Evolutionary conservation across 1,140 invertebrate species (phyloP), one percentile per base, ranked within the genome.

Genomic region (Kradibia gibbosae): DNA sequence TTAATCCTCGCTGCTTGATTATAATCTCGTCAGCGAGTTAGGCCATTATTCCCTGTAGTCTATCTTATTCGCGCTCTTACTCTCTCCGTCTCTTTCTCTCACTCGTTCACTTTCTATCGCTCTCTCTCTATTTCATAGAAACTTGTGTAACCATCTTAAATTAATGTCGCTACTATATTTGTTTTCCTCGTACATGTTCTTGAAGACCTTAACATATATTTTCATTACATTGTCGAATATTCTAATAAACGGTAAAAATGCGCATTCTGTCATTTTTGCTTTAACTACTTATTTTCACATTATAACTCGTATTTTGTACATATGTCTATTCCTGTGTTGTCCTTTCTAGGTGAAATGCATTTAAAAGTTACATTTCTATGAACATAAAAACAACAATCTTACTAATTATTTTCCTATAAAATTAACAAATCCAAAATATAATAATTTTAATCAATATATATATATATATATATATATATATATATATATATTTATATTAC

Each of bases 11-110:
- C 85, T 87, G 87, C 86, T 87, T 90, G 89, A 91, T 90, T 90
- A 91, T 91, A 90, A 91, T 90, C 90, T 90, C 89, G 88, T 90
- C 89, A 90, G 86, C 89, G 89, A 90, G 89, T 90, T 90, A 90
- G 87, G 86, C 84, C 86, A 80, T 87, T 86, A 86, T 85, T 81
- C 85, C 76, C 28, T 60, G 72, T 31, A 74, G 80, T 78, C 57
- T 31, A 42, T 39, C 45, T 50, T 78, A 48, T 60, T 7, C 28
- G 4, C 57, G 4, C n/a, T n/a, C n/a, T n/a, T n/a, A n/a, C n/a
- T 39, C 3, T 74, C 71, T 36, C 48, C 36, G 48, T 20, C 31
- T 55, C 72, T 22, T 34, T 34, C 45, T 53, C 28, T 1, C n/a
- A 34, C 62, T 39, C 31, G 10, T 36, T 31, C 10, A 1, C 17